Conservation (phyloP, 2,113 vertebrate genomes). For the Microcebus jonahi region DNA sequence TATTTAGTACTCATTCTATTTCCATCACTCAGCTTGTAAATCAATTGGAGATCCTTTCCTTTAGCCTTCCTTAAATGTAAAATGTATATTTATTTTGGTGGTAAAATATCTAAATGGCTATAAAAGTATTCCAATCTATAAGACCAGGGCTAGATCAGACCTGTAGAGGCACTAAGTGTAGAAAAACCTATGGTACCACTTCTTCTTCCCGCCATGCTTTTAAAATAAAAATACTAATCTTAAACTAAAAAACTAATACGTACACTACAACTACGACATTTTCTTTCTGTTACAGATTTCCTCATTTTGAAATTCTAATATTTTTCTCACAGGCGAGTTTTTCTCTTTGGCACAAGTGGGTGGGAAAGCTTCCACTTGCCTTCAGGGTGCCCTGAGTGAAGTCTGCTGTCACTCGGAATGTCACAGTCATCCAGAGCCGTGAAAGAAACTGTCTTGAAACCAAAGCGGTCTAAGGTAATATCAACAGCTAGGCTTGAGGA, state of each 20-base stretch:
- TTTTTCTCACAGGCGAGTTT: not conserved
- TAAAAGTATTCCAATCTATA: not conserved
- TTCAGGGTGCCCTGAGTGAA: not conserved
- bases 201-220: not conserved
- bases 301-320: not conserved
- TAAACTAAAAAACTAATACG: not conserved
- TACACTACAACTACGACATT: not conserved
- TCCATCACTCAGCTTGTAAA: not conserved
- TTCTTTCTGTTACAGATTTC: not conserved
- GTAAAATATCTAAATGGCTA: not conserved
- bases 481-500: not conserved
- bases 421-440: not conserved
- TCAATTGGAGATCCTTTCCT: slow-evolving; percentile 18
- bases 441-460: not conserved
- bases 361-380: not conserved
- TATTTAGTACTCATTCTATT: not conserved
- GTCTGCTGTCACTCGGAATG: no score
- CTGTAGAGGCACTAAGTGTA: not conserved
- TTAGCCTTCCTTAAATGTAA: slow-evolving; percentile 44
- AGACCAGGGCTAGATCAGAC: not conserved
- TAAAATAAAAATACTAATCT: not conserved
- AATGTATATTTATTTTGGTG: slow-evolving; percentile 53
- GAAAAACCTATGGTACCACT: not conserved
- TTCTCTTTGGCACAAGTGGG: not conserved
- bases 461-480: not conserved